Base-by-base conservation (phyloP, 2,888 invertebrate genomes). In the Salpingus planirostris region DNA sequence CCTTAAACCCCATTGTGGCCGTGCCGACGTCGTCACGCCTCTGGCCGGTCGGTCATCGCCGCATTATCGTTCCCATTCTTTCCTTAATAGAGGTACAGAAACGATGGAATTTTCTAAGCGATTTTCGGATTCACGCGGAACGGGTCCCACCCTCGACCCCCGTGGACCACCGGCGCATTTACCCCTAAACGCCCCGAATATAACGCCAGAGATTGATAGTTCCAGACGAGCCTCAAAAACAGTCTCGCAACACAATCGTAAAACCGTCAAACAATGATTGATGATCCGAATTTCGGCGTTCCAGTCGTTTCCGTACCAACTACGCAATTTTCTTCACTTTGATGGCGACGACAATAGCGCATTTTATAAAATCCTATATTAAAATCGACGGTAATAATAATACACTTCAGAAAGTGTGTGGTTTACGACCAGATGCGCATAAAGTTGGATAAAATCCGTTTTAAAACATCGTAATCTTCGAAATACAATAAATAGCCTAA, bases 41-140 rank as follows among this genome's bases (percentile, higher is more conserved):
- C 29, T 27, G 38, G 27, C 38, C 35, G 36, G 40, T 37, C 41
- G 38, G 37, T 33, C 38, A n/a, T n/a, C 33, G 13, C 5, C 4
- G 37, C 30, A 42, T 42, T 44, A 44, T 44, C 38, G 44, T 34
- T 39, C 35, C 40, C 38, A 41, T 44, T 44, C 44, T 44, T 43
- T 36, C 27, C 31, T 39, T 44, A 44, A 44, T 44, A 36, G 39
- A 36, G 34, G 36, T 26, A 29, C 32, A 38, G 38, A 36, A 41
- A 43, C 41, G 39, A 41, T 41, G 41, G 31, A 38, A 41, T 38
- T 38, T 38, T 27, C 34, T 15, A 34, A 38, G 35, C 30, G 36
- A 41, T 38, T 41, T 36, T 32, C 28, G 29, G 27, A 24, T 33
- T 40, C 33, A 40, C 37, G 37, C 33, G 40, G 33, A 40, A 40